phyloP scores from a whole-genome alignment of 92 coral and sea anemone genomes.

The Actinostola sp. region DNA sequence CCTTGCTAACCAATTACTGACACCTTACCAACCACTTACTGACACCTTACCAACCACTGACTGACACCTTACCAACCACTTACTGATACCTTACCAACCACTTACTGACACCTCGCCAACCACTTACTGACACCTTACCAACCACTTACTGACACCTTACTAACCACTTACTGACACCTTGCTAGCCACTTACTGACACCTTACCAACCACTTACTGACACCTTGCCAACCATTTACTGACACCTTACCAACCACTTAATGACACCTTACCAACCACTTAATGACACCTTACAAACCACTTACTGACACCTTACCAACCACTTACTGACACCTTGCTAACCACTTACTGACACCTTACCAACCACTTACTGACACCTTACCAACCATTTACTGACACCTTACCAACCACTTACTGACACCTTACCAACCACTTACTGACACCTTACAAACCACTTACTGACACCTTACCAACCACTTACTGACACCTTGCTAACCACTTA shows the following conservation, averaged over 20 bases:
- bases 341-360: conserved; percentile 5
- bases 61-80: conserved; percentile 7
- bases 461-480: not conserved
- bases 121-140: conserved; percentile 5
- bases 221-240: too few relatives aligned
- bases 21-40: not conserved
- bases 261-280: not conserved
- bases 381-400: not conserved
- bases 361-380: conserved; percentile 1
- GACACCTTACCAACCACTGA: conserved; percentile 3
- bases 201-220: conserved; percentile 1
- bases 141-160: conserved; percentile 7
- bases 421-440: not conserved
- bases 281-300: not conserved
- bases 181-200: not conserved
- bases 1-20: not conserved
- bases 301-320: conserved; percentile 6
- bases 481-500: not conserved
- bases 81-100: not conserved
- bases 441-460: conserved; percentile 7
- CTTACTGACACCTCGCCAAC: not conserved
- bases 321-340: too few relatives aligned
- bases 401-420: conserved; percentile 1
- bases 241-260: conserved; percentile 6
- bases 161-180: not conserved